Evolutionary conservation across 2,888 invertebrate genomes (phyloP).

Genomic region (Mythimna ferrago): DNA sequence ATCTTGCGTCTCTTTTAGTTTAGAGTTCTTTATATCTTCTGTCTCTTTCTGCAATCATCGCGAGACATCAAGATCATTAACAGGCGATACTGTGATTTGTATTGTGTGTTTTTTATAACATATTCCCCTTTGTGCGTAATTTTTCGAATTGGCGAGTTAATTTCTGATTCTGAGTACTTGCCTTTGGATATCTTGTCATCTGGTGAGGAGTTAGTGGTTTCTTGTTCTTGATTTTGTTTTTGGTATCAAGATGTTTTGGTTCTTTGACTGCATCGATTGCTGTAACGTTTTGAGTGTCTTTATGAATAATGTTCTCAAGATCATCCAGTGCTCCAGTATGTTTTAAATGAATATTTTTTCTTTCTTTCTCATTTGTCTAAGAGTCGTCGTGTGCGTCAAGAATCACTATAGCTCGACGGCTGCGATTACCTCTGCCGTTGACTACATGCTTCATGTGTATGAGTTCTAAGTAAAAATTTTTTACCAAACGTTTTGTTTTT

Average conservation of each 20-base stretch:
- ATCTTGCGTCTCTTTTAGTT: conserved; percentile 70
- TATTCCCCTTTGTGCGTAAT: conserved; percentile 59
- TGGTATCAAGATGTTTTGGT: not conserved
- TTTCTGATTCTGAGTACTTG: conserved; percentile 38
- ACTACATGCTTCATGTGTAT: too few relatives aligned
- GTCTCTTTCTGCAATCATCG: conserved; percentile 80
- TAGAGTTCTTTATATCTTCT: conserved; percentile 22
- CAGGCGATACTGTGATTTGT: conserved; percentile 88
- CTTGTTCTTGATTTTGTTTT: not conserved
- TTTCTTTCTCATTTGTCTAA: too few relatives aligned
- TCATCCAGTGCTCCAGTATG: too few relatives aligned
- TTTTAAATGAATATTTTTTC: too few relatives aligned
- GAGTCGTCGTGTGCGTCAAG: too few relatives aligned
- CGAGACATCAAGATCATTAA: conserved; percentile 87
- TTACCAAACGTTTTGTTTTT: too few relatives aligned
- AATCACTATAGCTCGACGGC: too few relatives aligned
- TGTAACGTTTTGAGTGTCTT: not conserved
- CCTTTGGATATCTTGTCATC: conserved; percentile 32
- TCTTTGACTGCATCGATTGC: not conserved
- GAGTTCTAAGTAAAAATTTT: too few relatives aligned
- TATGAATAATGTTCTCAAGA: not conserved
- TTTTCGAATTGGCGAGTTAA: conserved; percentile 63
- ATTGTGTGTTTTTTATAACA: conserved; percentile 73
- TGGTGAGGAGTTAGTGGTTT: conserved; percentile 23
- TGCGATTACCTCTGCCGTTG: too few relatives aligned